Evolutionary conservation across 1,140 invertebrate genomes (phyloP).

Genomic region (Mycetomoellerius zeteki): DNA sequence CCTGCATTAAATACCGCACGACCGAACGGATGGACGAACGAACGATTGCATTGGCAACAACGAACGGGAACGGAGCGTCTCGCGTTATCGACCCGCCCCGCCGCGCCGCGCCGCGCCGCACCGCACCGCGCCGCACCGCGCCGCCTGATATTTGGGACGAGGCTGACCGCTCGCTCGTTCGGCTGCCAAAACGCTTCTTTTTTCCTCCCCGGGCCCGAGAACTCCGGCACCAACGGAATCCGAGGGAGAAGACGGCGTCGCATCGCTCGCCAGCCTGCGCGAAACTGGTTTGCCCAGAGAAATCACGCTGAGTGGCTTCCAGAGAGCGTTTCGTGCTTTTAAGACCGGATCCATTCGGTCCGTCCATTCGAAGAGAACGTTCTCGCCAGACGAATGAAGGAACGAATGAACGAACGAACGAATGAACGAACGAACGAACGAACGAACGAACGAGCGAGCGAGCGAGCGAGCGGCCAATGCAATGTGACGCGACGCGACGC

Average conservation of each 20-base stretch:
- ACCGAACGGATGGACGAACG: conserved; percentile 7
- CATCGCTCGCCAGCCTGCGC: conserved; percentile 49
- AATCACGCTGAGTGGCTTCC: conserved; percentile 56
- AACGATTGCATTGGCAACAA: conserved; percentile 68
- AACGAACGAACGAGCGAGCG: not conserved
- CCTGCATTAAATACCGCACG: conserved; percentile 34
- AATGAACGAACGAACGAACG: not conserved
- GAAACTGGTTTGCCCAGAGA: conserved; percentile 61
- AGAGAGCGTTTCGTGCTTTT: conserved; percentile 55
- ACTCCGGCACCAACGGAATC: conserved; percentile 47
- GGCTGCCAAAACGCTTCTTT: conserved; percentile 70
- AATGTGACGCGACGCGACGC: conserved; percentile 37
- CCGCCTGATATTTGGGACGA: conserved; percentile 74
- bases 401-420: conserved; percentile 6
- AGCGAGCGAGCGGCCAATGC: not conserved
- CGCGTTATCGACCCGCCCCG: conserved; percentile 70
- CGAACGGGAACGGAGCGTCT: conserved; percentile 49
- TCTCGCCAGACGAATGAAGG: conserved; percentile 27
- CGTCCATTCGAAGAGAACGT: conserved; percentile 30
- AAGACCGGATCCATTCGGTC: conserved; percentile 47
- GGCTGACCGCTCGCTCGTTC: conserved; percentile 65
- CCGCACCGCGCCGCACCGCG: conserved; percentile 23
- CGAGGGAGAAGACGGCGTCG: conserved; percentile 48
- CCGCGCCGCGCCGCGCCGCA: conserved; percentile 24
- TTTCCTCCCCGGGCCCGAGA: conserved; percentile 36